Conservation (phyloP, 2,113 vertebrate genomes). For the Dolichotis patagonum region DNA sequence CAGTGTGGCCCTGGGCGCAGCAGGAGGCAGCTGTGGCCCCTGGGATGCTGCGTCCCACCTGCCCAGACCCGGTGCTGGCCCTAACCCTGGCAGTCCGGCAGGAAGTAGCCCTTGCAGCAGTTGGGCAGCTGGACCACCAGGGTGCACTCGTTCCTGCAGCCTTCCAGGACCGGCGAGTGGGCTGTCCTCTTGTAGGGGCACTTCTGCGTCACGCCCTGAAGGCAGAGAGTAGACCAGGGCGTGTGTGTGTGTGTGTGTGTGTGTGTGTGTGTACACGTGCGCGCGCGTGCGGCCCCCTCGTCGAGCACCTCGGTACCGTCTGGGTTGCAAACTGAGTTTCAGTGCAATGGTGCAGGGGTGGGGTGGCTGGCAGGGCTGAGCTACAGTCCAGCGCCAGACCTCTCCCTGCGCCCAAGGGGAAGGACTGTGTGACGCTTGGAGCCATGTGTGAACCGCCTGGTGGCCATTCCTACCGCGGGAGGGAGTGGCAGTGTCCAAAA, state of each 20-base stretch:
- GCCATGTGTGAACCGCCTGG: neutral
- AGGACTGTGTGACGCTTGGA: neutral
- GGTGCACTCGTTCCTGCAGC: constrained; percentile 89
- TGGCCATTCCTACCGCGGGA: neutral
- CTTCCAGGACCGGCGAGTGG: constrained; percentile 73
- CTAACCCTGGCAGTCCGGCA: constrained; percentile 94
- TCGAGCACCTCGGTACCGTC: neutral
- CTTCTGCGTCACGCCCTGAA: constrained; percentile 78
- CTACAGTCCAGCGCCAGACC: neutral
- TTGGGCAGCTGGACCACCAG: constrained; percentile 87
- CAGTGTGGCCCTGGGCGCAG: neutral
- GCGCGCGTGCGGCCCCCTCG: neutral
- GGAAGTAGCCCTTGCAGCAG: constrained; percentile 94
- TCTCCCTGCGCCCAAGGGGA: neutral
- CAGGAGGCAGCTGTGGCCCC: neutral
- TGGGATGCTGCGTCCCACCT: fast-evolving
- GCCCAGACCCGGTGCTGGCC: neutral
- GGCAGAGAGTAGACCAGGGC: neutral
- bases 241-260: too few relatives aligned
- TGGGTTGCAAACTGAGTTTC: neutral
- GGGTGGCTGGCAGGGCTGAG: neutral
- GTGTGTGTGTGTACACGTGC: too few relatives aligned
- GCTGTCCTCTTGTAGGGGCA: constrained; percentile 84
- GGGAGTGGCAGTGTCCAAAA: neutral
- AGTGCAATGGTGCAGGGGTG: neutral